Evolutionary conservation across 2,797 vertebrate genomes (phyloP), one percentile per base, ranked within the genome.

Genomic region (Pitangus sulphuratus): DNA sequence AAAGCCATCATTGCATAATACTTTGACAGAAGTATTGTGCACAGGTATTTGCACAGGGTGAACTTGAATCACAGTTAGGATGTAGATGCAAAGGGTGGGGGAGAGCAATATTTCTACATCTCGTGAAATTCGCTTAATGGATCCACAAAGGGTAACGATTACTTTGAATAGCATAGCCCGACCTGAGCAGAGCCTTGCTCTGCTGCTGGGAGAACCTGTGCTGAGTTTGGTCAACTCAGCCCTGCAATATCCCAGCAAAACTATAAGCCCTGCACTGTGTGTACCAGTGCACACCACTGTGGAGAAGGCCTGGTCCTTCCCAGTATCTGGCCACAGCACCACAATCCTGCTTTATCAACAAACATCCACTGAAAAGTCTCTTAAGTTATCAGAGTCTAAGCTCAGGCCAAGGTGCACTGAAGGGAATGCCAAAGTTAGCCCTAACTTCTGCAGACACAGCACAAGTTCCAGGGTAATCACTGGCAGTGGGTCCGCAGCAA

Each of bases 361-460:
- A 44, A 45, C 4, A 61, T 16, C 25, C 44, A 72, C 50, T n/a
- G 30, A 51, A 66, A 79, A 45, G 37, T 11, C 78, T 75, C 47
- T 39, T 39, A 48, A 89, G 22, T 30, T 90, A 37, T 44, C 58
- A 2, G 1, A 64, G 47, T 30, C 68, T 88, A 61, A 87, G 64
- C 80, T 80, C 40, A 89, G 62, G 44, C 50, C 66, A 71, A 86
- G 28, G 22, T 39, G 54, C 37, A 28, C 65, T 31, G 39, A 84
- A 78, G 79, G 8, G 1, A 94, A 82, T 51, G 75, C 86, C 95
- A 77, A 91, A 82, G 51, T 51, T 75, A 89, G 70, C 40, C 26
- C 6, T 1, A 26, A 87, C 51, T 95, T 94, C 64, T 72, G 92
- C 94, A 89, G 91, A 87, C 65, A 58, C 84, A 93, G 89, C 86